phyloP scores from a whole-genome alignment of 1,140 invertebrate genomes.

The Scaptodrosophila lebanonensis region DNA sequence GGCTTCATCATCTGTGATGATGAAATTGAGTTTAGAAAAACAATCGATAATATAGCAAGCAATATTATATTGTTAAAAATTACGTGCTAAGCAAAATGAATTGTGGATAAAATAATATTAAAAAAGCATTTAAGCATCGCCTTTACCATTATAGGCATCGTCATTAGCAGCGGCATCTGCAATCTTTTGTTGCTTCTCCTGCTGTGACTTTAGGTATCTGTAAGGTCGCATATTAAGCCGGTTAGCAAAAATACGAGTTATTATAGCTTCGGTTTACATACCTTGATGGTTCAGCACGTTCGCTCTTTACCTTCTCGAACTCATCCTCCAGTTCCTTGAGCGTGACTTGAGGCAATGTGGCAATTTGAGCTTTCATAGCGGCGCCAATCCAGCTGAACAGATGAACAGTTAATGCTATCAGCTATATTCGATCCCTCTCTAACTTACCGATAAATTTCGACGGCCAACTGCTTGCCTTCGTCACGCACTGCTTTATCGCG shows the following conservation, averaged over 20 bases:
- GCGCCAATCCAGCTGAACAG: conserved; percentile 89
- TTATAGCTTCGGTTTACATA: not conserved
- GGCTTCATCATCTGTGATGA: conserved; percentile 75
- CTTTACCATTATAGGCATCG: conserved; percentile 77
- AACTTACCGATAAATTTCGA: conserved; percentile 90
- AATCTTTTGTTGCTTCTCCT: conserved; percentile 85
- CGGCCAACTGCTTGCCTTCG: conserved; percentile 90
- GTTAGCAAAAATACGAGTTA: not conserved
- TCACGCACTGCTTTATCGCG: conserved; percentile 95
- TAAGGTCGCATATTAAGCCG: not conserved
- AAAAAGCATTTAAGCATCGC: not conserved
- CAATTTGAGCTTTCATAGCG: conserved; percentile 91
- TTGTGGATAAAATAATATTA: not conserved
- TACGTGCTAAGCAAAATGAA: not conserved
- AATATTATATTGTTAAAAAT: not conserved
- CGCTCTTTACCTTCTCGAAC: conserved; percentile 86
- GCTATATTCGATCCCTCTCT: no score
- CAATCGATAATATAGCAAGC: not conserved
- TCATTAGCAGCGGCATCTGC: conserved; percentile 80
- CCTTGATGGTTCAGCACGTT: conserved; percentile 84
- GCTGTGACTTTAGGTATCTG: conserved; percentile 92
- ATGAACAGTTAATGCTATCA: no score
- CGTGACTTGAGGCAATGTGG: conserved; percentile 91
- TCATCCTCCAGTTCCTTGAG: conserved; percentile 92
- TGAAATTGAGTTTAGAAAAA: no score